These are phyloP conservation scores for Helarctos malayanus DNA, from an alignment of 2,797 vertebrate species.

Conservation along the genomic window DNA sequence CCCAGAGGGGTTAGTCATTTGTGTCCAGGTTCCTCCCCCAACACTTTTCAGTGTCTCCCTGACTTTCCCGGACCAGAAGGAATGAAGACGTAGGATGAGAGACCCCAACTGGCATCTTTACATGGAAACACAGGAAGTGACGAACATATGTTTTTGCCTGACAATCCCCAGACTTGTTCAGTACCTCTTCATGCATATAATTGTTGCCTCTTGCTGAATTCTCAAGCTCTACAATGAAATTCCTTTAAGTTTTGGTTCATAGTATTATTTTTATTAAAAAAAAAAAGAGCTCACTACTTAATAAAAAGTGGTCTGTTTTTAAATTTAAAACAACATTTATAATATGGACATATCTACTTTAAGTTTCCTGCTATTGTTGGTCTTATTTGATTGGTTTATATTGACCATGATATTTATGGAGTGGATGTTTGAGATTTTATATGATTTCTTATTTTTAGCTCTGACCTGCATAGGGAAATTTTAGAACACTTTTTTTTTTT, in stretches of 20 bases:
- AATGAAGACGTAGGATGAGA: accelerated
- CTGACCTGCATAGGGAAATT: not conserved
- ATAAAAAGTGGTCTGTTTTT: not conserved
- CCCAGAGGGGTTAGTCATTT: not conserved
- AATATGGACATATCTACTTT: not conserved
- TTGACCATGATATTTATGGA: not conserved
- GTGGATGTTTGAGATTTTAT: not conserved
- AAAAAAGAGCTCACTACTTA: not conserved
- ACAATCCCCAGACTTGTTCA: accelerated
- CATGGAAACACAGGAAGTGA: not conserved
- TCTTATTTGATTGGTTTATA: not conserved
- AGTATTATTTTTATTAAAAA: not conserved
- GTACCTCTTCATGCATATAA: not conserved
- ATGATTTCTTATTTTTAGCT: not conserved
- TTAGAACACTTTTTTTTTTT: not conserved
- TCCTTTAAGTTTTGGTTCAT: not conserved
- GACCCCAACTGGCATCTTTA: not conserved
- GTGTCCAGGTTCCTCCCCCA: not conserved
- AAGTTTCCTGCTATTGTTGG: not conserved
- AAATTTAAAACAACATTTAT: not conserved
- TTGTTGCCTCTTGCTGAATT: not conserved
- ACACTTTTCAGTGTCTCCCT: not conserved
- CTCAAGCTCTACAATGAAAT: not conserved
- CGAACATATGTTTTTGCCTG: not conserved
- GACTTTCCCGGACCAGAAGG: not conserved